Percentiles rank a stretch among this genome's conserved stretches.
phyloP scores from a whole-genome alignment of 2,888 invertebrate genomes.

The Harpagoxenus sublaevis region DNA sequence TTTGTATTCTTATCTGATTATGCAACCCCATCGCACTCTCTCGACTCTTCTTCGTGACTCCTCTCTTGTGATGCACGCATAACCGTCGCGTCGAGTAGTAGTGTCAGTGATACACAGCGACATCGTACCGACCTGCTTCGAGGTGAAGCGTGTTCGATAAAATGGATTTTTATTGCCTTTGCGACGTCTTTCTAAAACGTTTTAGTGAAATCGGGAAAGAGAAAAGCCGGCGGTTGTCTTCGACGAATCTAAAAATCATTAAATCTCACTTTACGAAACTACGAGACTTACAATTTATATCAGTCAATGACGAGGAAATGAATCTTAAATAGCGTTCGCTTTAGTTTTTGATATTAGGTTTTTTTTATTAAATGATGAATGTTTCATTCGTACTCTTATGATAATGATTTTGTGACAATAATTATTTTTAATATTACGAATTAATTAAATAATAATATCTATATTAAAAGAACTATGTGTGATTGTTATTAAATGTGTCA shows the following conservation, averaged over 20 bases:
- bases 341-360: background rate
- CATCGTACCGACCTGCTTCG: background rate
- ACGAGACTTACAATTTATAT: background rate
- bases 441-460: background rate
- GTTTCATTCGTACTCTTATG: background rate
- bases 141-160: constrained; percentile 33
- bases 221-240: constrained; percentile 24
- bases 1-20: constrained; percentile 57
- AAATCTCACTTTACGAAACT: background rate
- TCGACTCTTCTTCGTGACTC: constrained; percentile 22
- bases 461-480: background rate
- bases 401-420: background rate
- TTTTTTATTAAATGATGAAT: too few relatives aligned
- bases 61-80: constrained; percentile 6
- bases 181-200: background rate
- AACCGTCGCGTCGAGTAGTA: constrained; percentile 27
- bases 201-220: constrained; percentile 13
- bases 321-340: background rate
- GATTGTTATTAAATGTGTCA: background rate
- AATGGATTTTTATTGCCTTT: background rate
- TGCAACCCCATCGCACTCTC: constrained; percentile 41
- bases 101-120: constrained; percentile 26
- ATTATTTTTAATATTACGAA: background rate
- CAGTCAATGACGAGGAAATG: background rate
- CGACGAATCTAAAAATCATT: background rate